Conservation (phyloP, 1,140 invertebrate genomes). For the Samia ricini region DNA sequence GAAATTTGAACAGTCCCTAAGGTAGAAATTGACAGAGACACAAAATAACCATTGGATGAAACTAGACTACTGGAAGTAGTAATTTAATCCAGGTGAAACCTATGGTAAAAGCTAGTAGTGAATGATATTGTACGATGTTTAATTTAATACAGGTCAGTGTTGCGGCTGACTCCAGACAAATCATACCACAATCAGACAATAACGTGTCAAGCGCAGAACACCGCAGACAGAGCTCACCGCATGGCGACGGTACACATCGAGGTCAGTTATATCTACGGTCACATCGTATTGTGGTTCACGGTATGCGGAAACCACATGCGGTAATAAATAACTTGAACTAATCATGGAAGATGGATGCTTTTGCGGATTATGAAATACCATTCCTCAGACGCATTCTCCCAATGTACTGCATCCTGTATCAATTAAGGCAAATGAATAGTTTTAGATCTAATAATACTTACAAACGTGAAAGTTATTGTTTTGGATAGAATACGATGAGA, state of each 20-base stretch:
- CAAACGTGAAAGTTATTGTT: too few species aligned
- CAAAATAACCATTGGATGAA: too few species aligned
- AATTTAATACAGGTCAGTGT: slow-evolving; percentile 84
- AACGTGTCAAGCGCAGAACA: slow-evolving; percentile 94
- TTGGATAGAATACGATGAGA: too few species aligned
- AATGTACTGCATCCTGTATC: neutral
- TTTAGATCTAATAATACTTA: too few species aligned
- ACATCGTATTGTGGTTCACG: neutral
- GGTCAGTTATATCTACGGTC: slow-evolving; percentile 69
- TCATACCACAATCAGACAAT: slow-evolving; percentile 94
- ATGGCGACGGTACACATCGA: slow-evolving; percentile 88
- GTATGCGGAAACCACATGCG: neutral
- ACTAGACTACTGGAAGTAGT: too few species aligned
- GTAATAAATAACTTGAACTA: neutral
- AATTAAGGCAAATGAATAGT: neutral
- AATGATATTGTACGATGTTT: neutral
- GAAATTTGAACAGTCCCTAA: too few species aligned
- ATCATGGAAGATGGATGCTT: neutral
- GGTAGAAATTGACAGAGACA: too few species aligned
- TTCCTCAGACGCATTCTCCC: neutral
- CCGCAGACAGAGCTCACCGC: slow-evolving; percentile 88
- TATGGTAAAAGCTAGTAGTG: too few species aligned
- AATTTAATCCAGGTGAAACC: neutral
- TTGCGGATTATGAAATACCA: neutral
- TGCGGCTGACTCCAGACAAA: slow-evolving; percentile 90